A percentile compares a stretch with the other conserved stretches of the same genome.
phyloP scores from a whole-genome alignment of 2,797 vertebrate species.

The Cuculus canorus region DNA sequence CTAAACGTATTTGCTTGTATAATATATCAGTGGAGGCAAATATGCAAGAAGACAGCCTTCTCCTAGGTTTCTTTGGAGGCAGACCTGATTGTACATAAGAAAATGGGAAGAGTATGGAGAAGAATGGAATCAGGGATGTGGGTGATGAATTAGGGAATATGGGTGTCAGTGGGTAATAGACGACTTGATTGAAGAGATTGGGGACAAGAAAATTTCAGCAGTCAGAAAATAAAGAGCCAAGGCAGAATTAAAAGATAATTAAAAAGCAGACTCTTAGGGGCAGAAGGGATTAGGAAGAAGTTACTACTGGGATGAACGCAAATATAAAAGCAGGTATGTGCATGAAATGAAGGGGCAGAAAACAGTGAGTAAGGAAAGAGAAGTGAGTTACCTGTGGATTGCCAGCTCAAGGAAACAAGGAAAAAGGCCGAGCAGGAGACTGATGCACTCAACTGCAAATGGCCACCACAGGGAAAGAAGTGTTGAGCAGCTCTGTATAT shows the following conservation, averaged over 20 bases:
- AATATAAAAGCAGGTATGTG: neutral
- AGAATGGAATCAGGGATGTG: neutral
- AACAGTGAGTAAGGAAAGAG: neutral
- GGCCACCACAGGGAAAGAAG: constrained; percentile 18
- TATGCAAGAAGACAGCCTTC: neutral
- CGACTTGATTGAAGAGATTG: neutral
- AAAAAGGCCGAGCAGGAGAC: neutral
- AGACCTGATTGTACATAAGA: neutral
- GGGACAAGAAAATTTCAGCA: neutral
- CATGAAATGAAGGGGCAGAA: neutral
- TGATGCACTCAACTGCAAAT: constrained; percentile 8
- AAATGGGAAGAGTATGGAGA: neutral
- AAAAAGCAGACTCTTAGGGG: neutral
- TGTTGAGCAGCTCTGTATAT: neutral
- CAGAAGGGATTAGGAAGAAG: neutral
- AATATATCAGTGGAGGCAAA: neutral
- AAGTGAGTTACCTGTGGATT: neutral
- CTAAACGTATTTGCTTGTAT: neutral
- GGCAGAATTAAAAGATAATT: neutral
- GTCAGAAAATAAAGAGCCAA: neutral
- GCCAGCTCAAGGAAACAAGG: neutral
- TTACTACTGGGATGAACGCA: neutral
- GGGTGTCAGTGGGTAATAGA: neutral
- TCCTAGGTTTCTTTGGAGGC: neutral
- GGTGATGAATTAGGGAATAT: neutral